These are phyloP conservation scores for Drosophila infuscata DNA, from an alignment of 2,888 invertebrate genomes.

Conservation along the genomic window DNA sequence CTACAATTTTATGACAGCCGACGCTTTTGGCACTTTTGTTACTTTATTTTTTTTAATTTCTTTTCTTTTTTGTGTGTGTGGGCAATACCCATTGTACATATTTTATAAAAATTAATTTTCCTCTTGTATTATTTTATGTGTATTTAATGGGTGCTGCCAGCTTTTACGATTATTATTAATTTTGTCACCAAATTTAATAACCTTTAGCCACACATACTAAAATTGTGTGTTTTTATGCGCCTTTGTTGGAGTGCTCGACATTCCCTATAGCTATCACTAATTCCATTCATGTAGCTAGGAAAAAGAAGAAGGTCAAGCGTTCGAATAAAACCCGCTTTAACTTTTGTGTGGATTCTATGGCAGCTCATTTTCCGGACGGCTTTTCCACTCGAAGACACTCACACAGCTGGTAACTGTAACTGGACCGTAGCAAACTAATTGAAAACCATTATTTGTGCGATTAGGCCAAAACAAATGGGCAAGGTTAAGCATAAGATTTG, in stretches of 20 bases:
- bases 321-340: background rate
- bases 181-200: conserved; percentile 66
- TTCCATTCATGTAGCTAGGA: background rate
- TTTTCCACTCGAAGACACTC: conserved; percentile 43
- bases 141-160: conserved; percentile 64
- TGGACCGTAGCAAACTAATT: conserved; percentile 76
- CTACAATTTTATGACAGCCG: conserved; percentile 67
- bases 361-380: conserved; percentile 32
- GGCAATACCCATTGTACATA: conserved; percentile 46
- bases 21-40: conserved; percentile 58
- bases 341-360: background rate
- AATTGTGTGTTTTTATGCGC: conserved; percentile 15
- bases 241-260: conserved; percentile 11
- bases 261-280: background rate
- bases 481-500: conserved; percentile 76
- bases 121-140: conserved; percentile 56
- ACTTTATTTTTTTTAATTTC: conserved; percentile 14
- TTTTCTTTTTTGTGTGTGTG: conserved; percentile 32
- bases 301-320: conserved; percentile 11
- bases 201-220: conserved; percentile 19
- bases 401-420: conserved; percentile 49
- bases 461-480: conserved; percentile 77
- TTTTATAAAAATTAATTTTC: conserved; percentile 73
- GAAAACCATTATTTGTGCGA: conserved; percentile 78
- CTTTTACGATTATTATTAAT: conserved; percentile 43